phyloP scores from a whole-genome alignment of 2,113 vertebrate species.

The Bostrychus sinensis region DNA sequence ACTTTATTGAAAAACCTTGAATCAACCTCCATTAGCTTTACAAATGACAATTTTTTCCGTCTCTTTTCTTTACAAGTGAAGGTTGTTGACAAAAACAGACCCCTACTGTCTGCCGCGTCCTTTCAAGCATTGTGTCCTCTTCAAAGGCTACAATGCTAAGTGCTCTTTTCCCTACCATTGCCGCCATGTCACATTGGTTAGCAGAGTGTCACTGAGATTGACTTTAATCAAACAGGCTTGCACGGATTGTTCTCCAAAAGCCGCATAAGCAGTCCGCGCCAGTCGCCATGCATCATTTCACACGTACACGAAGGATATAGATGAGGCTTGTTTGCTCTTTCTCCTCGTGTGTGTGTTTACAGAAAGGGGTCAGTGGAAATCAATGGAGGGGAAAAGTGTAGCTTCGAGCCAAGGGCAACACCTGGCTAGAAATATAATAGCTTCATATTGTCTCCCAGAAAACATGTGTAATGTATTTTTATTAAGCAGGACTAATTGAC shows the following conservation, averaged over 20 bases:
- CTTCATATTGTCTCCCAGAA: conserved; percentile 9
- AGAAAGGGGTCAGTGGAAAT: conserved; percentile 47
- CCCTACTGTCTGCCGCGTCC: conserved; percentile 16
- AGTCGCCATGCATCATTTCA: conserved; percentile 49
- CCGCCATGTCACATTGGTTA: conserved; percentile 46
- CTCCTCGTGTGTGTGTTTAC: conserved; percentile 49
- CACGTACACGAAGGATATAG: conserved; percentile 22
- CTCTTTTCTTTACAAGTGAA: conserved; percentile 15
- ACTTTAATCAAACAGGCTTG: conserved; percentile 67
- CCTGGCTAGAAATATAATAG: conserved; percentile 17
- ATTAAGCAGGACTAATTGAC: background rate
- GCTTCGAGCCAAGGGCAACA: conserved; percentile 38
- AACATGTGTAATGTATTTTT: conserved; percentile 9
- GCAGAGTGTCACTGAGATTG: conserved; percentile 67
- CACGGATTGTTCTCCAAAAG: conserved; percentile 35
- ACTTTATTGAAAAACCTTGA: conserved; percentile 63
- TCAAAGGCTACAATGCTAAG: conserved; percentile 47
- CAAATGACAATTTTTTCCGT: background rate
- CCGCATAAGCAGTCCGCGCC: conserved; percentile 55
- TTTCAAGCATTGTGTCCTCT: conserved; percentile 30
- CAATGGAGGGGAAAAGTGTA: conserved; percentile 37
- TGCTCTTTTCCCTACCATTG: conserved; percentile 35
- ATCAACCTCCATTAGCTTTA: conserved; percentile 50
- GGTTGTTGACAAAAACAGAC: conserved; percentile 9
- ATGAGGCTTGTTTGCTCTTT: conserved; percentile 56